These are phyloP conservation scores for Pyrrhosoma nymphula DNA, from an alignment of 2,888 invertebrate genomes.

Conservation along the genomic window DNA sequence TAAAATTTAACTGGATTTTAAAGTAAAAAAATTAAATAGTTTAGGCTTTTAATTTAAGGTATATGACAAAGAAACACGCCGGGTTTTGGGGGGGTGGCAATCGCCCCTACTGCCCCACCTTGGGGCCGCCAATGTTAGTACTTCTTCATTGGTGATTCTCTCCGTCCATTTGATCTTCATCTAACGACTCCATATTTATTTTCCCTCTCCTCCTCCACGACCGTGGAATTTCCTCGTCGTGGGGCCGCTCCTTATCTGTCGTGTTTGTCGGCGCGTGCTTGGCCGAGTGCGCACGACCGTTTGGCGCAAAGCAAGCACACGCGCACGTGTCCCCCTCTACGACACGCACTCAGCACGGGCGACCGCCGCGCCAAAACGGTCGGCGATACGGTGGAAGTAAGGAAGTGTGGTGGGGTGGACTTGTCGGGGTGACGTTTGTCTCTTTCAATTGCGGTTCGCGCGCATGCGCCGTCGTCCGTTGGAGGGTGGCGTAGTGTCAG, in stretches of 20 bases:
- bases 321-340: neutral
- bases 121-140: too few relatives aligned
- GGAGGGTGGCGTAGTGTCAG: neutral
- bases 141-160: too few relatives aligned
- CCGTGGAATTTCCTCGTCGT: neutral
- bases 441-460: neutral
- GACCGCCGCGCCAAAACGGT: neutral
- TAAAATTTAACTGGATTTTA: too few relatives aligned
- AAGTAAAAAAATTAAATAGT: too few relatives aligned
- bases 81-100: too few relatives aligned
- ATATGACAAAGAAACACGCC: too few relatives aligned
- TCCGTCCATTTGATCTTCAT: too few relatives aligned
- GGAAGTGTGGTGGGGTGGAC: neutral
- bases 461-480: neutral
- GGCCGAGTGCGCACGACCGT: slow-evolving; percentile 15
- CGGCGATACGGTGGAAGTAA: neutral
- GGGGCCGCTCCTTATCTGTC: neutral
- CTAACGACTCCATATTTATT: neutral
- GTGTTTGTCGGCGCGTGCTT: neutral
- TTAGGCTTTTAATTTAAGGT: too few relatives aligned
- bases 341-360: neutral
- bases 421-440: neutral
- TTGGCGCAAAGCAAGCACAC: neutral
- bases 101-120: too few relatives aligned
- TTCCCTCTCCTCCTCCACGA: neutral